Conservation (phyloP, 92 coral and sea anemone species). For the Porites cylindrica region DNA sequence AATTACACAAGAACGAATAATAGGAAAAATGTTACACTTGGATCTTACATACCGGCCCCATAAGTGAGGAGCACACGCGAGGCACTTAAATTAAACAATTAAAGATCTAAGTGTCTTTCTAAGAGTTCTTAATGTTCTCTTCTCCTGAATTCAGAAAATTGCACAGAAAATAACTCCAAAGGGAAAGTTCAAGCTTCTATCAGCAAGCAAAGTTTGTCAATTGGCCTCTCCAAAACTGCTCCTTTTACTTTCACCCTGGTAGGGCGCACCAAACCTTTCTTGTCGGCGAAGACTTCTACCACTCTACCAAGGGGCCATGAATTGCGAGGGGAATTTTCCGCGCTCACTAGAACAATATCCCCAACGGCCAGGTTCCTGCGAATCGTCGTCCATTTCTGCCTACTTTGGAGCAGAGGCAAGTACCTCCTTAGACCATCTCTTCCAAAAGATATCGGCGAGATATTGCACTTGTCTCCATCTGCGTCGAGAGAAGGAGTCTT, state of each 20-base stretch:
- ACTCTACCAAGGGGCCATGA: slow-evolving; percentile 32
- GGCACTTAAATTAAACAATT: background rate
- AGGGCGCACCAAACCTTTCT: background rate
- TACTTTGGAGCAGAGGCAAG: slow-evolving; percentile 2
- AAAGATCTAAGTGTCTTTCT: background rate
- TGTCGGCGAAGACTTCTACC: background rate
- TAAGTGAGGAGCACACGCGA: background rate
- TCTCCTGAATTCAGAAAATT: background rate
- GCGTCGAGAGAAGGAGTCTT: slow-evolving; percentile 33
- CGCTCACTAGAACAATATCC: slow-evolving; percentile 21
- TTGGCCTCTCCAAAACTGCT: slow-evolving; percentile 12
- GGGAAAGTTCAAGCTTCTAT: background rate
- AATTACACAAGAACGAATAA: no score
- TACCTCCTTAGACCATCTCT: no score
- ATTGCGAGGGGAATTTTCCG: background rate
- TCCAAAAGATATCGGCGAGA: no score
- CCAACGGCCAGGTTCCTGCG: slow-evolving; percentile 6
- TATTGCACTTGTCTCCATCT: background rate
- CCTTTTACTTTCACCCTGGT: slow-evolving; percentile 2
- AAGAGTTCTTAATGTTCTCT: background rate
- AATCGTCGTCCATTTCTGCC: slow-evolving; percentile 35
- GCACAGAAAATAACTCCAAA: background rate
- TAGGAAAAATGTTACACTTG: no score
- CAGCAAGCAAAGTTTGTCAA: background rate
- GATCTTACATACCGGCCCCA: no score